These are phyloP conservation scores for Discoglossus pictus DNA, from an alignment of 2,797 vertebrate species.

Conservation along the genomic window DNA sequence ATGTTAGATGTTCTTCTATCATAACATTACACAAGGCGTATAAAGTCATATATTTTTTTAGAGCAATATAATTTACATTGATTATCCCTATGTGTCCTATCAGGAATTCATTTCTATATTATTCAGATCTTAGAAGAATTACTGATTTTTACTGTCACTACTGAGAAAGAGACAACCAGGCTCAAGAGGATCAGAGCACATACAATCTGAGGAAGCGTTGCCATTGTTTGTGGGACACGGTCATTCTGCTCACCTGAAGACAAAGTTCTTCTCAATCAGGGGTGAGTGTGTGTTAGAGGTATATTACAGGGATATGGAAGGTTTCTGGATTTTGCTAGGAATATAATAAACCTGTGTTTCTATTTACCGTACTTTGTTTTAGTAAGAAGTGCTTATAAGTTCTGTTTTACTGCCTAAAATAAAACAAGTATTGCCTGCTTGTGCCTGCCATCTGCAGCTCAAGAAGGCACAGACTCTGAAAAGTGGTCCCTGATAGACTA, in stretches of 20 bases:
- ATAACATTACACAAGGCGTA: conserved; percentile 8
- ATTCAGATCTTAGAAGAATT: neutral
- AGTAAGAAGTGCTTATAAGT: no score
- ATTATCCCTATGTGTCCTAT: neutral
- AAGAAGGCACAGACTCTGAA: no score
- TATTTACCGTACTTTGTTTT: no score
- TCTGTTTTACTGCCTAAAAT: no score
- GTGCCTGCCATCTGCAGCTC: no score
- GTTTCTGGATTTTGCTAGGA: no score
- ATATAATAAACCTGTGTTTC: no score
- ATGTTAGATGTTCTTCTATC: neutral
- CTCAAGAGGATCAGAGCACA: neutral
- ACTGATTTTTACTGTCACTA: conserved; percentile 14
- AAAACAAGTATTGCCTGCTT: no score
- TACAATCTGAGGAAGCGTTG: neutral
- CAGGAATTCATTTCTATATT: conserved; percentile 7
- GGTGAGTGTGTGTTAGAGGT: neutral
- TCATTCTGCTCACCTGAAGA: no score
- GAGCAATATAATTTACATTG: no score
- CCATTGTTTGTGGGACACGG: neutral
- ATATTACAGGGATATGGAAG: neutral
- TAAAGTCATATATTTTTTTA: conserved; percentile 1
- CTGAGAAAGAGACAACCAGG: neutral
- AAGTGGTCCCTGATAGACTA: no score
- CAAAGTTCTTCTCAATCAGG: no score